Evolutionary conservation across 2,797 vertebrate genomes (phyloP).

Genomic region (Acrossocheilus wenchowensis): DNA sequence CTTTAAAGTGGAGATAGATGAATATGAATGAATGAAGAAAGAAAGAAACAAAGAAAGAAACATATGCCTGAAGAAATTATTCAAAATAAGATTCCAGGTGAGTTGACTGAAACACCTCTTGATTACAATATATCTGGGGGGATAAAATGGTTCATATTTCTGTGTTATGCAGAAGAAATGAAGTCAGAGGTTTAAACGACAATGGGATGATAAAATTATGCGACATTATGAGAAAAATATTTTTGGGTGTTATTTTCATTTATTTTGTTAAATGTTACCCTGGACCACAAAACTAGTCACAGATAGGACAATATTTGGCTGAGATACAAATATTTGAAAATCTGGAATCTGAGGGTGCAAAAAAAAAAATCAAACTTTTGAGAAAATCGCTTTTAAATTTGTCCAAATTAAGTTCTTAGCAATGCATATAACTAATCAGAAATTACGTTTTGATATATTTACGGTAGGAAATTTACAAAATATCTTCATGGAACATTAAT

Average conservation of each 20-base stretch:
- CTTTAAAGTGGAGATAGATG: not conserved
- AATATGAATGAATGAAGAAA: not conserved
- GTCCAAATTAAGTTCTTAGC: too few relatives aligned
- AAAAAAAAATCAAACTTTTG: too few relatives aligned
- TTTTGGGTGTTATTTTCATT: too few relatives aligned
- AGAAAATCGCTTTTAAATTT: too few relatives aligned
- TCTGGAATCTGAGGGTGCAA: too few relatives aligned
- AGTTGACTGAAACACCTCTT: not conserved
- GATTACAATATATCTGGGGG: not conserved
- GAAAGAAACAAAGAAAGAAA: not conserved
- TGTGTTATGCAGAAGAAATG: too few relatives aligned
- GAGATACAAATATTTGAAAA: too few relatives aligned
- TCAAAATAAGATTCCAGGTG: not conserved
- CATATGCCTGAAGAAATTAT: not conserved
- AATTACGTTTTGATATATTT: not conserved
- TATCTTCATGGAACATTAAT: not conserved
- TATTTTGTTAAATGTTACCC: too few relatives aligned
- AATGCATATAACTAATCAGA: not conserved
- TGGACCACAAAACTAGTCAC: too few relatives aligned
- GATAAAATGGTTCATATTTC: too few relatives aligned
- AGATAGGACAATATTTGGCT: not conserved
- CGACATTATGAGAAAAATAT: too few relatives aligned
- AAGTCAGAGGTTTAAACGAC: too few relatives aligned
- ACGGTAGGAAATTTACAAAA: not conserved
- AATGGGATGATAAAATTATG: not conserved